Evolutionary conservation across 1,140 invertebrate species (phyloP).

Genomic region (Ctenoplectra terminalis): DNA sequence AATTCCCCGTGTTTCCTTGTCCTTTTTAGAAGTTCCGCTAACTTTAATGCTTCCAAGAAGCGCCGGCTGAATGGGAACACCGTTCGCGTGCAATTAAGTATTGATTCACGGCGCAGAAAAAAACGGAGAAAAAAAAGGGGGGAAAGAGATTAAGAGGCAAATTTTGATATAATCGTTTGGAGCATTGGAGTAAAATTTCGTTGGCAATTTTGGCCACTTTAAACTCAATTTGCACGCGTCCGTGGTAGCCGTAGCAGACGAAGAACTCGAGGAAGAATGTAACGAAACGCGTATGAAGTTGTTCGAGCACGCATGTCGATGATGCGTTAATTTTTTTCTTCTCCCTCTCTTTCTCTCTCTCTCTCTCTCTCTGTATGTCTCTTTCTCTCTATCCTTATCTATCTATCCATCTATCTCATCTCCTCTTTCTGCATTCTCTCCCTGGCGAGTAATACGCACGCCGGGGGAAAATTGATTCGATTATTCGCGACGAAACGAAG

Average conservation of each 20-base stretch:
- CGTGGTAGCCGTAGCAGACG: not conserved
- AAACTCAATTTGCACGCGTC: constrained; percentile 34
- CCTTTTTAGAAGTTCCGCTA: constrained; percentile 13
- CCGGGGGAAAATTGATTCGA: constrained; percentile 28
- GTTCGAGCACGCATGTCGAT: not conserved
- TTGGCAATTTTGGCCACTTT: constrained; percentile 30
- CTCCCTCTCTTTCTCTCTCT: not conserved
- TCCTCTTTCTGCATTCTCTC: too few species aligned
- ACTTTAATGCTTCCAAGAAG: constrained; percentile 36
- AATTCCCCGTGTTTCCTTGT: not conserved
- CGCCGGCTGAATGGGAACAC: not conserved
- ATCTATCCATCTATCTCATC: not conserved
- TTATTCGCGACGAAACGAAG: constrained; percentile 38
- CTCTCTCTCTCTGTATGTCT: not conserved
- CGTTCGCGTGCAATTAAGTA: constrained; percentile 30
- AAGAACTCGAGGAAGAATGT: not conserved
- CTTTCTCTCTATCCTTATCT: not conserved
- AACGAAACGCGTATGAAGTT: constrained; percentile 7
- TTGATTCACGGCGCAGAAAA: not conserved
- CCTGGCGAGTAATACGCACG: not conserved
- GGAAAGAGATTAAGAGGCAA: constrained; percentile 19
- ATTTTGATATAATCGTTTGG: constrained; percentile 10
- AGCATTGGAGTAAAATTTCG: constrained; percentile 11
- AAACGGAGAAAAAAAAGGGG: not conserved
- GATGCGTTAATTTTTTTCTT: constrained; percentile 18